Conservation (phyloP, 2,113 vertebrate species). For the Calyptomena viridis region DNA sequence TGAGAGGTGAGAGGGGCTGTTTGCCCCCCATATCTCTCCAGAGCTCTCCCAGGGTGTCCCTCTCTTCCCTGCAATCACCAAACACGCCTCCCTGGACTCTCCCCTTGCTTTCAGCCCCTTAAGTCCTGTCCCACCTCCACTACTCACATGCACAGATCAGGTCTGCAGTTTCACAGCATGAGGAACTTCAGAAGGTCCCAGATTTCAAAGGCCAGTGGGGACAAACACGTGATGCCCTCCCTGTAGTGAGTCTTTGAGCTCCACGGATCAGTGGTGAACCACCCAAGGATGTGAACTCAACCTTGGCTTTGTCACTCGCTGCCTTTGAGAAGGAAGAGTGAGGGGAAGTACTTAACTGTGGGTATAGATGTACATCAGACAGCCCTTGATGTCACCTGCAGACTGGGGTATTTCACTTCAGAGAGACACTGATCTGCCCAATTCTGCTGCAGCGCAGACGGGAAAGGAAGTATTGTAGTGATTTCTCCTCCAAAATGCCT, state of each 20-base stretch:
- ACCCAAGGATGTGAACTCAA: neutral
- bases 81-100: neutral
- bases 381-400: neutral
- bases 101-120: neutral
- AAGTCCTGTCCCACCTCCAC: neutral
- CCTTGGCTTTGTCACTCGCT: neutral
- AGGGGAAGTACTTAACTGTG: neutral
- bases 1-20: neutral
- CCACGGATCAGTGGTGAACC: neutral
- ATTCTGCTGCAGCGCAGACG: neutral
- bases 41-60: rapidly evolving
- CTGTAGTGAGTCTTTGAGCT: neutral
- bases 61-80: neutral
- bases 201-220: neutral
- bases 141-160: neutral
- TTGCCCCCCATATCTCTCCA: rapidly evolving
- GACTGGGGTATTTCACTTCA: neutral
- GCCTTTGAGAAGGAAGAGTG: neutral
- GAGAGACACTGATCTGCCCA: neutral
- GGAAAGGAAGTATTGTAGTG: neutral
- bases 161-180: rapidly evolving
- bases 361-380: neutral
- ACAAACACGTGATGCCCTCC: neutral
- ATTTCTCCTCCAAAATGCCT: neutral
- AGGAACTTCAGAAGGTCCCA: neutral